Percentiles rank a stretch among this genome's conserved stretches.
These are phyloP conservation scores for Heterodera schachtii DNA, from an alignment of 1,140 invertebrate species.

Conservation along the genomic window DNA sequence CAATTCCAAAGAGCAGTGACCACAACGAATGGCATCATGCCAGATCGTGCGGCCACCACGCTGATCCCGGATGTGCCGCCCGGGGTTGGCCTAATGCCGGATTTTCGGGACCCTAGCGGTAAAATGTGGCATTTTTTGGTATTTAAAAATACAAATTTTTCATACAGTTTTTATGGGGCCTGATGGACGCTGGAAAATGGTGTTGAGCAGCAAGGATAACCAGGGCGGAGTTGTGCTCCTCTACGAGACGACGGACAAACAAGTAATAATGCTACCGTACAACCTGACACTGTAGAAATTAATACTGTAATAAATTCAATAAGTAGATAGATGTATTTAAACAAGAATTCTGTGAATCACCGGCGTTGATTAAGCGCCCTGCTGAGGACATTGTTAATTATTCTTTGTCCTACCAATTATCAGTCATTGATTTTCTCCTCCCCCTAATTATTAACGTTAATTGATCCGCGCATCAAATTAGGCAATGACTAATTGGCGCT, in stretches of 20 bases:
- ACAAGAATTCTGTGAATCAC: too few species aligned
- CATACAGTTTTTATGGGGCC: constrained; percentile 29
- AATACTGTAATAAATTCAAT: too few species aligned
- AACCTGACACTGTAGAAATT: too few species aligned
- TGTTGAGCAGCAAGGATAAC: constrained; percentile 28
- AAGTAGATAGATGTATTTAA: too few species aligned
- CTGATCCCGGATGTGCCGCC: constrained; percentile 18
- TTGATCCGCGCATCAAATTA: too few species aligned
- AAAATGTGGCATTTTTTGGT: neutral
- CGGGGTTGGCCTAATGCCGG: constrained; percentile 16
- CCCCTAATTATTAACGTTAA: too few species aligned
- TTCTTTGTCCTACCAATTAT: too few species aligned
- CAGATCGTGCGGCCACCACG: constrained; percentile 8
- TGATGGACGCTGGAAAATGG: constrained; percentile 35
- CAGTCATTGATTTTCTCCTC: too few species aligned
- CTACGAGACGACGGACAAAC: constrained; percentile 24
- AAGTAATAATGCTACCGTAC: neutral
- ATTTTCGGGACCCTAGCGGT: constrained; percentile 34
- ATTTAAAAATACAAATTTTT: constrained; percentile 13
- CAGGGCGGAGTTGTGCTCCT: constrained; percentile 29
- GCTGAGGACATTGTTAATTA: too few species aligned
- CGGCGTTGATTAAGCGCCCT: too few species aligned
- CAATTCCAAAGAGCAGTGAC: constrained; percentile 21
- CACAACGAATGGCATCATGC: constrained; percentile 19
- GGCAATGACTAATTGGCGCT: constrained; percentile 17